A percentile compares a stretch with the other conserved stretches of the same genome.
Conservation (phyloP, 2,113 vertebrate species). For the Gorsachius goisagi region DNA sequence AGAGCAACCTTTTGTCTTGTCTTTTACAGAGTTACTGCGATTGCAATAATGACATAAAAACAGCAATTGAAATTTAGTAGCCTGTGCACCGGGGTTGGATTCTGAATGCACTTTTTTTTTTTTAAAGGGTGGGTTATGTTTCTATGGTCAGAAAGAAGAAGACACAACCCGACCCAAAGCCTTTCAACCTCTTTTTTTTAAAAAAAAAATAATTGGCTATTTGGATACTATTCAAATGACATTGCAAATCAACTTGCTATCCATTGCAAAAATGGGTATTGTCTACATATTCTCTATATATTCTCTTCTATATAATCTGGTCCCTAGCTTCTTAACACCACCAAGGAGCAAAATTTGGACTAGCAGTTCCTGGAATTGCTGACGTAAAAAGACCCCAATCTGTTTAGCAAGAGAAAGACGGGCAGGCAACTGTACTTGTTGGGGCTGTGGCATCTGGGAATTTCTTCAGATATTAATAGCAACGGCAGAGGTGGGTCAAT, state of each 20-base stretch:
- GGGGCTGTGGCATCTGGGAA: not conserved
- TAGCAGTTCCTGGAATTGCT: not conserved
- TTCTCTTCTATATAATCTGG: not conserved
- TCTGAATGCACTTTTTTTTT: not conserved
- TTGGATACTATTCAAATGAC: not conserved
- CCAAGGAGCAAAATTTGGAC: not conserved
- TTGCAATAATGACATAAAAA: not conserved
- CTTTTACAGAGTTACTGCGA: conserved; percentile 5
- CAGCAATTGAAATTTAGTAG: conserved; percentile 4
- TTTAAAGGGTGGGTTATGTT: not conserved
- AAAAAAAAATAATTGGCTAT: not conserved
- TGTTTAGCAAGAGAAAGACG: not conserved
- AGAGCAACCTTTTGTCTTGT: conserved; percentile 13
- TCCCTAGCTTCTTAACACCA: not conserved
- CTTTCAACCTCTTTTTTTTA: not conserved
- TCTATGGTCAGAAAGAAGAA: not conserved
- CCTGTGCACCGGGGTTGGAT: not conserved
- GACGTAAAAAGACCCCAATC: accelerated
- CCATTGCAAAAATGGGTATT: not conserved
- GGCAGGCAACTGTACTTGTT: not conserved
- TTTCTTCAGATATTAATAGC: not conserved
- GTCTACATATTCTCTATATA: not conserved
- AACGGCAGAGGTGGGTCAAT: not conserved
- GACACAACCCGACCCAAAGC: not conserved
- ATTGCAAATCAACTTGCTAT: not conserved